Evolutionary conservation across 2,888 invertebrate genomes (phyloP), one percentile per base, ranked within the genome.

Genomic region (Leistus spinibarbis): DNA sequence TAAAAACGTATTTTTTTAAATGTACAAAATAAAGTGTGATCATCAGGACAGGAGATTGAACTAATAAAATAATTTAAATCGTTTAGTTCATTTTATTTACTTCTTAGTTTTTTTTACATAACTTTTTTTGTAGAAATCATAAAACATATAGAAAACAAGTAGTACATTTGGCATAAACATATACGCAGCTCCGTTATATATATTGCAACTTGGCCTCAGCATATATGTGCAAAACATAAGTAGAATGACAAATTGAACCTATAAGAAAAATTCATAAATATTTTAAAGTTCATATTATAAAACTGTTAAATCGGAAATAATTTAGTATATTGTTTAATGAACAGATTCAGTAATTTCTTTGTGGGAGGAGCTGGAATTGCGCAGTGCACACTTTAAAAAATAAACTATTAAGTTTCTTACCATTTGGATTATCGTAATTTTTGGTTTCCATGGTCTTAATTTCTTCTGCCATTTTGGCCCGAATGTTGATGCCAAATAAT

Each of bases 141-240:
- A 90, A 80, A 92, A 92, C 86, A 92, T 88, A 81, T 90, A 92
- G 80, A 91, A 91, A 66, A 92, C 89, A 73, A 90, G 84, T 76
- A 86, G 77, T 1, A 92, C 88, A 77, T 91, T 90, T 1, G 89
- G 85, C 78, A 89, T 87, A 82, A 89, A 91, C 76, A 91, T 81
- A 0, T 80, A 77, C 0, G 88, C 84, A 0, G 90, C 79, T 0
- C 86, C 84, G 9, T 84, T 81, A 0, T 89, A 87, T 1, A 88
- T 87, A 0, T 87, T 85, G 78, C 92, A 92, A 70, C 88, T 87
- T 0, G 89, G 89, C 69, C 86, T 79, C 73, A 88, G 85, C 1
- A 88, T 86, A 83, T 89, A 87, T 0, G 82, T 73, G 4, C 88
- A 87, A 81, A 91, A 90, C 2, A 87, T 65, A 54, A 91, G 79